phyloP scores from a whole-genome alignment of 2,797 vertebrate genomes.

The Falco columbarius region DNA sequence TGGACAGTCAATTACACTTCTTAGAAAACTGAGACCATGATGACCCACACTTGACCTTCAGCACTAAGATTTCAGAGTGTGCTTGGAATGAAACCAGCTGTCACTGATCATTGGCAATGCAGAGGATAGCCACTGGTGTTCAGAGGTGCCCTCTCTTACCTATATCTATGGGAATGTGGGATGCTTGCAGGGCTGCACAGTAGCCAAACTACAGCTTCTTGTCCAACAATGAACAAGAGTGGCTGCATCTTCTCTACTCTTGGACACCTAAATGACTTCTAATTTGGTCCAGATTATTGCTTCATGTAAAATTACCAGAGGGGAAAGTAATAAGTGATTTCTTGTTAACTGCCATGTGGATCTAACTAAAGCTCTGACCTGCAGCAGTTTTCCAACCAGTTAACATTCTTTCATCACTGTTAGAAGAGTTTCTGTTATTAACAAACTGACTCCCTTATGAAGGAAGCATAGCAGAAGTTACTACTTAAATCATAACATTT shows the following conservation, averaged over 20 bases:
- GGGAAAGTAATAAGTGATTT: conserved; percentile 10
- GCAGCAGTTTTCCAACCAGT: neutral
- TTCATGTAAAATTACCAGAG: neutral
- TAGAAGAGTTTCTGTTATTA: neutral
- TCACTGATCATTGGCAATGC: neutral
- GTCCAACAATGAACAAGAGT: neutral
- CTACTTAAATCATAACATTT: neutral
- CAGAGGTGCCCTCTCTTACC: neutral
- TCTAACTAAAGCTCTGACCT: neutral
- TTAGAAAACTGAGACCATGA: neutral
- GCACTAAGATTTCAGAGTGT: neutral
- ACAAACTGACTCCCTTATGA: neutral
- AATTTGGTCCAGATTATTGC: conserved; percentile 5
- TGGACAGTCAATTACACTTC: neutral
- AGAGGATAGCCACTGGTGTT: neutral
- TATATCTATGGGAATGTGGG: neutral
- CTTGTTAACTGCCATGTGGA: neutral
- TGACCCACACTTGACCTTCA: neutral
- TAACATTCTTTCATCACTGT: neutral
- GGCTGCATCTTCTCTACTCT: neutral
- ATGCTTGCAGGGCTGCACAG: neutral
- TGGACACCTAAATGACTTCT: neutral
- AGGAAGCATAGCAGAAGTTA: neutral
- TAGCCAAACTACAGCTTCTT: neutral
- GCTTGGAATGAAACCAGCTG: neutral